A percentile compares a stretch with the other conserved stretches of the same genome.
phyloP scores from a whole-genome alignment of 2,797 vertebrate species.

The Lindbergichthys nudifrons region DNA sequence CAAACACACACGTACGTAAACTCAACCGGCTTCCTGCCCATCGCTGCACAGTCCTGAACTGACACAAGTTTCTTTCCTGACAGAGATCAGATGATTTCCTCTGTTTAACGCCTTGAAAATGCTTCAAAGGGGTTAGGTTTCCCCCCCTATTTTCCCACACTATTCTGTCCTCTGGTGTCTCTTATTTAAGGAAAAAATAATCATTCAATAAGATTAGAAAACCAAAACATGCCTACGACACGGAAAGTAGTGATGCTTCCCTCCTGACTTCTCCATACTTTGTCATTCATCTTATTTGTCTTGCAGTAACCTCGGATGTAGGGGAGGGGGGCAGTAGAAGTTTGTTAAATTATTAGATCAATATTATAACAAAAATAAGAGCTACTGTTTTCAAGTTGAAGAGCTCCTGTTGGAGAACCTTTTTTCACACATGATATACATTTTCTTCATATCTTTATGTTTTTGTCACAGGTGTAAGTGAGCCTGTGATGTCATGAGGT shows the following conservation, averaged over 20 bases:
- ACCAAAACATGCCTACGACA: conserved; percentile 60
- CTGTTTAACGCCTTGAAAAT: conserved; percentile 79
- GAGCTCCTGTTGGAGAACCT: not conserved
- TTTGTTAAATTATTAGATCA: conserved; percentile 8
- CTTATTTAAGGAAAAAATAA: conserved; percentile 65
- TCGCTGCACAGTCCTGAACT: conserved; percentile 61
- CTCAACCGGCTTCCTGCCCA: conserved; percentile 74
- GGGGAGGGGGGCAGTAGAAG: not conserved
- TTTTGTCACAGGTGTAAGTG: no score
- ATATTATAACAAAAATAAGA: conserved; percentile 3
- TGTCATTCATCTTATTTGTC: conserved; percentile 36
- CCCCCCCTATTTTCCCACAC: conserved; percentile 74
- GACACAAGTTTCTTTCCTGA: conserved; percentile 84
- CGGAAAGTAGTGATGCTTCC: conserved; percentile 66
- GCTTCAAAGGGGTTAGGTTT: conserved; percentile 66
- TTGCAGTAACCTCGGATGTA: conserved; percentile 12
- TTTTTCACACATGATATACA: not conserved
- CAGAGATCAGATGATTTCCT: conserved; percentile 82
- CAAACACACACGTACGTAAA: conserved; percentile 26
- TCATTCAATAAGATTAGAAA: conserved; percentile 63
- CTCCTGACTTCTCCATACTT: conserved; percentile 51
- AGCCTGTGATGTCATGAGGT: not conserved
- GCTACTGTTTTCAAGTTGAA: not conserved
- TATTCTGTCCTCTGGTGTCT: conserved; percentile 58
- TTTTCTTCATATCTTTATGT: not conserved